Evolutionary conservation across 53 echinoderm and acorn worm species (phyloP).

Genomic region (Luidia sarsii): DNA sequence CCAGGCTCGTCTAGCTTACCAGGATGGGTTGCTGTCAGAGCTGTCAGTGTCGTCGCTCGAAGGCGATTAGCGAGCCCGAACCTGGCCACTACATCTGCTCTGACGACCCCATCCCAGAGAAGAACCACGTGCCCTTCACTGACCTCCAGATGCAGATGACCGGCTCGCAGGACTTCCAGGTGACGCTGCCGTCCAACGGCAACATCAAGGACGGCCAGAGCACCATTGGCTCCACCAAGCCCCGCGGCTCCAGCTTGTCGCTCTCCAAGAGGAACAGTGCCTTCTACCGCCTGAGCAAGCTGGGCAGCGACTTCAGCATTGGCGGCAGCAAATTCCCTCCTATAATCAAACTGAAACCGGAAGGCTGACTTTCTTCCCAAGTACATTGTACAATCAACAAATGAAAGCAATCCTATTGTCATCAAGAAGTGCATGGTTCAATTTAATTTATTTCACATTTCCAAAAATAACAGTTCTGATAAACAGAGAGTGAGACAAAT

Average conservation of each 20-base stretch:
- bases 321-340: no score
- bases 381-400: no score
- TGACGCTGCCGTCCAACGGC: constrained; percentile 47
- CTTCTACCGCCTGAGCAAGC: constrained; percentile 89
- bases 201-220: constrained; percentile 53
- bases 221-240: constrained; percentile 43
- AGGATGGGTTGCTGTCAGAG: constrained; percentile 99
- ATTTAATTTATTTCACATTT: no score
- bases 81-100: constrained; percentile 89
- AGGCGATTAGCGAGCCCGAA: constrained; percentile 68
- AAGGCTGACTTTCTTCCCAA: no score
- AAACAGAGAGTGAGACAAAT: no score
- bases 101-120: constrained; percentile 63
- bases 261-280: constrained; percentile 84
- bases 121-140: constrained; percentile 69
- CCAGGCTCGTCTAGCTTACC: constrained; percentile 31
- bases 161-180: constrained; percentile 32
- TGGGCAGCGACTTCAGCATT: constrained; percentile 87
- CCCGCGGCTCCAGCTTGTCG: constrained; percentile 80
- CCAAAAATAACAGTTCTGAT: no score
- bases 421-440: no score
- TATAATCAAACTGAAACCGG: no score
- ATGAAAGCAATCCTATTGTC: no score
- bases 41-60: constrained; percentile 68
- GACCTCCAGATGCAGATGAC: constrained; percentile 73